Conservation (phyloP, 2,888 invertebrate genomes). For the Spisula subtruncata region DNA sequence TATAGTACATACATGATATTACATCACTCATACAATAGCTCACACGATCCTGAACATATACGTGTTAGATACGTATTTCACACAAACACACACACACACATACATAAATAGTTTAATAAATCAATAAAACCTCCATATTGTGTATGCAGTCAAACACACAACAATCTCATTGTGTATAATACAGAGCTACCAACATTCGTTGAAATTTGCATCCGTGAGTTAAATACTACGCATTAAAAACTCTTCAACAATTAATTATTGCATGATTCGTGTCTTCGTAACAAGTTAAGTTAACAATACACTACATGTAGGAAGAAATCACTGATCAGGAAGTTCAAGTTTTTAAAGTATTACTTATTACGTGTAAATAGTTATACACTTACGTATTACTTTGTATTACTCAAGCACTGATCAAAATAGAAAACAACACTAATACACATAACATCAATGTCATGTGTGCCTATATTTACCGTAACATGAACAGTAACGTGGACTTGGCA, state of each 20-base stretch:
- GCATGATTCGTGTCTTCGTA: not conserved
- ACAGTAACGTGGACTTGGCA: no score
- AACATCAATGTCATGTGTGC: no score
- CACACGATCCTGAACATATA: not conserved
- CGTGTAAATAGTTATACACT: not conserved
- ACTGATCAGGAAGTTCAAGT: not conserved
- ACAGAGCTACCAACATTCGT: conserved; percentile 10
- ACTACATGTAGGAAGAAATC: not conserved
- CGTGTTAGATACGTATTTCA: not conserved
- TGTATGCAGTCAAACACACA: not conserved
- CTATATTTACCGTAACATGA: no score
- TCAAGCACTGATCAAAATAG: no score
- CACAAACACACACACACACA: conserved; percentile 1
- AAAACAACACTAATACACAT: not conserved
- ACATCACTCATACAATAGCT: not conserved
- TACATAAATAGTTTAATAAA: not conserved
- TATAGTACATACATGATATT: not conserved
- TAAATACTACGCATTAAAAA: not conserved
- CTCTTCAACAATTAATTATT: not conserved
- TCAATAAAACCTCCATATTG: not conserved
- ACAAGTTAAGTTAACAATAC: not conserved
- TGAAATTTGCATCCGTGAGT: conserved; percentile 24
- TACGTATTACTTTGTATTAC: no score
- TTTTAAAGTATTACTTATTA: not conserved
- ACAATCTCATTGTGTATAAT: not conserved